These are phyloP conservation scores for Mycetomoellerius zeteki DNA, from an alignment of 1,140 invertebrate genomes.

Conservation along the genomic window DNA sequence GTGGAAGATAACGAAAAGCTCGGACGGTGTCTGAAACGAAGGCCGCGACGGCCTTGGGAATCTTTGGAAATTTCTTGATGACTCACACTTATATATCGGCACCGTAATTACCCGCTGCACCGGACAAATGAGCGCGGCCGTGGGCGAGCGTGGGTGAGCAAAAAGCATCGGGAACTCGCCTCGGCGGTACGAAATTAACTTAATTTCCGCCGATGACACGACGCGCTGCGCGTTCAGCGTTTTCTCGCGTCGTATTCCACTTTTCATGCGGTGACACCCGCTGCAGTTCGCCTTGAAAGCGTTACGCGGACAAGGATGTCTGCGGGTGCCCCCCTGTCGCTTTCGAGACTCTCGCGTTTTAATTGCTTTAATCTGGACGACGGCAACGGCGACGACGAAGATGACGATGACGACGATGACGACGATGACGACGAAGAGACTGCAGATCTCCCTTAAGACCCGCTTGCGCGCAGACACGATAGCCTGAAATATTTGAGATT, in stretches of 20 bases:
- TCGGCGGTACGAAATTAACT: conserved; percentile 67
- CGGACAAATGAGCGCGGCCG: conserved; percentile 57
- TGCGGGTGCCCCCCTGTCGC: conserved; percentile 47
- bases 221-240: conserved; percentile 31
- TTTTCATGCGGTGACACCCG: conserved; percentile 64
- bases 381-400: background rate
- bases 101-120: conserved; percentile 64
- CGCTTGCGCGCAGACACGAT: conserved; percentile 42
- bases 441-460: conserved; percentile 41
- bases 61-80: conserved; percentile 69
- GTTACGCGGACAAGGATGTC: conserved; percentile 65
- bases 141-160: conserved; percentile 62
- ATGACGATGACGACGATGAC: conserved; percentile 15
- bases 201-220: conserved; percentile 72
- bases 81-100: conserved; percentile 63
- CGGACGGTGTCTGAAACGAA: conserved; percentile 24
- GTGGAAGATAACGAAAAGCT: conserved; percentile 59
- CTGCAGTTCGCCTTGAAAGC: conserved; percentile 66
- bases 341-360: conserved; percentile 62
- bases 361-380: conserved; percentile 69
- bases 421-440: conserved; percentile 21
- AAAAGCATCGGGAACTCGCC: conserved; percentile 46
- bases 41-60: conserved; percentile 34
- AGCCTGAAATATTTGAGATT: conserved; percentile 67
- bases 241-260: conserved; percentile 63